phyloP scores from a whole-genome alignment of 2,797 vertebrate species.

The Meriones psammophilus region DNA sequence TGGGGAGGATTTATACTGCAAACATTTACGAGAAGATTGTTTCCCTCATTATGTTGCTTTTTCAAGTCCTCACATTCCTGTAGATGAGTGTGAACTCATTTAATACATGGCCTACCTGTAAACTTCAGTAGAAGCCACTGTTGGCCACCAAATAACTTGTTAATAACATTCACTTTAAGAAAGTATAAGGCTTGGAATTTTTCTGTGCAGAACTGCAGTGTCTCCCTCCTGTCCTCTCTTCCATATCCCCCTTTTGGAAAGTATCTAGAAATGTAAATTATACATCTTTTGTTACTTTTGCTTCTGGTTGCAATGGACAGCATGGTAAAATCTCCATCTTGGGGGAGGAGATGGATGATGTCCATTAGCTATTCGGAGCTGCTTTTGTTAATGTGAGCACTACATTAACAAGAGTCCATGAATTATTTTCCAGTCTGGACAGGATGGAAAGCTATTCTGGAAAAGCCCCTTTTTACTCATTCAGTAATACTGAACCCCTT shows the following conservation, averaged over 20 bases:
- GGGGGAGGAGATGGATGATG: neutral
- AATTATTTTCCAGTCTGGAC: neutral
- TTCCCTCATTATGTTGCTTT: neutral
- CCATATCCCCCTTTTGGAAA: neutral
- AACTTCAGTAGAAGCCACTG: neutral
- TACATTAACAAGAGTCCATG: neutral
- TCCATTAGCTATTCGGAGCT: neutral
- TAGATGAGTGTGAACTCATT: slow-evolving; percentile 15
- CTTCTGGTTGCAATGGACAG: neutral
- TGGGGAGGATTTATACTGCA: slow-evolving; percentile 3
- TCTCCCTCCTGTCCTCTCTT: neutral
- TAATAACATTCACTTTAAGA: slow-evolving; percentile 15
- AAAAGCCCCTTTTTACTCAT: neutral
- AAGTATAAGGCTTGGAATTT: neutral
- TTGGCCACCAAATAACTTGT: neutral
- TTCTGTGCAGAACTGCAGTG: neutral
- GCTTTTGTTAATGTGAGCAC: neutral
- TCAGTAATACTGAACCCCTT: neutral
- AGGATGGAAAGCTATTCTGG: neutral
- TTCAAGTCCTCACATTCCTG: neutral
- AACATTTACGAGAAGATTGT: slow-evolving; percentile 24
- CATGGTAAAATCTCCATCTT: too few species aligned
- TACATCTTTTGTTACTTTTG: slow-evolving; percentile 18
- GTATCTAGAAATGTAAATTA: slow-evolving; percentile 16
- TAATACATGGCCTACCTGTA: neutral